Base-by-base conservation (phyloP, 2,888 invertebrate genomes). In the Adineta ricciae region DNA sequence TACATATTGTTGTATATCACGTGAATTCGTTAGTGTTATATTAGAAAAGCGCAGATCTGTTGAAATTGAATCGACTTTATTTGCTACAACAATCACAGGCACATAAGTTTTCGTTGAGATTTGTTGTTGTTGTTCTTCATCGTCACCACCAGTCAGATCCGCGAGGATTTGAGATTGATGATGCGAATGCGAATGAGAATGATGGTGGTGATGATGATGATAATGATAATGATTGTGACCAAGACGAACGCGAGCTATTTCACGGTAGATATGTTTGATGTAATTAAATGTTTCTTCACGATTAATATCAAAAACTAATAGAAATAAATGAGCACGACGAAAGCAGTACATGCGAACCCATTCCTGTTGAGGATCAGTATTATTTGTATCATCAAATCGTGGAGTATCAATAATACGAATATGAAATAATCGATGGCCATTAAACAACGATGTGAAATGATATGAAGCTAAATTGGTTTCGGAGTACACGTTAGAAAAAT, bases 401-500 rank as follows among this genome's bases (percentile, higher is more conserved):
- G 64, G 64, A 32, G 64, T 64, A 36, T 64, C 64, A 64, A 64
- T 64, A 64, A 64, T 64, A 32, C 64, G 64, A 32, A 64, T 64
- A 36, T 64, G 64, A 64, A 64, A 64, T 64, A 64, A 32, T 32
- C 64, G 64, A 5, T 64, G 64, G 4, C 64, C 64, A 64, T 64
- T 64, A 64, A 64, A 64, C 32, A 64, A 36, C 2, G 64, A 64
- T 32, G 64, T 64, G 32, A 64, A 64, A 36, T 64, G 64, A 19
- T 64, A 64, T 3, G 64, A 27, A 19, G 64, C 64, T 64, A 64
- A 32, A 24, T 64, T 32, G 16, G 64, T 64, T 36, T 64, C 64
- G 5, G 32, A 32, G 32, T 64, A 64, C 19, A 36, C 3, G 16
- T 27, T 36, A 16, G 64, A 64, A 64, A 64, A 64, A 72, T 94